phyloP scores from a whole-genome alignment of 2,888 invertebrate genomes.

The Ethmia dodecea region DNA sequence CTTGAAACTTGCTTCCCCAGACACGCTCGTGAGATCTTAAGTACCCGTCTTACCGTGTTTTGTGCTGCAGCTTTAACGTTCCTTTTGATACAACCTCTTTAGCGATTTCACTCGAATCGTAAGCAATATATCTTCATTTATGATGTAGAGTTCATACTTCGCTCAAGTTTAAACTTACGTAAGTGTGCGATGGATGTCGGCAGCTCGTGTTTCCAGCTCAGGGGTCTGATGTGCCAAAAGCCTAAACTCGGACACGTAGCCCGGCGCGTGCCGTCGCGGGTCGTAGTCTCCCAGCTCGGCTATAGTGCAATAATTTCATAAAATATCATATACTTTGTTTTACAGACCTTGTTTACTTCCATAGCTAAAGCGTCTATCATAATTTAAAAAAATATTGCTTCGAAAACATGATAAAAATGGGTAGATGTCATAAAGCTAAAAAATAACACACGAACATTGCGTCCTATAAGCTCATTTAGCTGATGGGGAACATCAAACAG shows the following conservation, averaged over 20 bases:
- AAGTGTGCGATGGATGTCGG: slow-evolving; percentile 92
- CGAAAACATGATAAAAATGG: not conserved
- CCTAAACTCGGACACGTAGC: slow-evolving; percentile 97
- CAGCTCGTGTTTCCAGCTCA: slow-evolving; percentile 91
- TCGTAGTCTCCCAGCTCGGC: slow-evolving; percentile 98
- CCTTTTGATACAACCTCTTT: not conserved
- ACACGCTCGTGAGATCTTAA: slow-evolving; percentile 18
- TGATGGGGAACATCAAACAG: slow-evolving; percentile 45
- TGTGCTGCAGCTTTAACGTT: slow-evolving; percentile 2
- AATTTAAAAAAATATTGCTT: not conserved
- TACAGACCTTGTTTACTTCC: not conserved
- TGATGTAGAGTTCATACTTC: too few relatives aligned
- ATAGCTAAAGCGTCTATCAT: not conserved
- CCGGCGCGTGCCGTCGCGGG: slow-evolving; percentile 88
- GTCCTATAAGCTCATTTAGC: slow-evolving; percentile 42
- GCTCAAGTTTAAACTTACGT: too few relatives aligned
- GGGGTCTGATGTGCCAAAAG: slow-evolving; percentile 94
- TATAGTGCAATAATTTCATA: slow-evolving; percentile 48
- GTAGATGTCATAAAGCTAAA: slow-evolving; percentile 31
- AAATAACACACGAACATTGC: slow-evolving; percentile 33
- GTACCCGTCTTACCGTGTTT: slow-evolving; percentile 11
- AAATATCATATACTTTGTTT: not conserved
- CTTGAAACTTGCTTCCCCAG: slow-evolving; percentile 38
- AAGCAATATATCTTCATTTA: not conserved
- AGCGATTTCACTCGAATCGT: not conserved